phyloP scores from a whole-genome alignment of 2,113 vertebrate species.

The Maccullochella peelii region DNA sequence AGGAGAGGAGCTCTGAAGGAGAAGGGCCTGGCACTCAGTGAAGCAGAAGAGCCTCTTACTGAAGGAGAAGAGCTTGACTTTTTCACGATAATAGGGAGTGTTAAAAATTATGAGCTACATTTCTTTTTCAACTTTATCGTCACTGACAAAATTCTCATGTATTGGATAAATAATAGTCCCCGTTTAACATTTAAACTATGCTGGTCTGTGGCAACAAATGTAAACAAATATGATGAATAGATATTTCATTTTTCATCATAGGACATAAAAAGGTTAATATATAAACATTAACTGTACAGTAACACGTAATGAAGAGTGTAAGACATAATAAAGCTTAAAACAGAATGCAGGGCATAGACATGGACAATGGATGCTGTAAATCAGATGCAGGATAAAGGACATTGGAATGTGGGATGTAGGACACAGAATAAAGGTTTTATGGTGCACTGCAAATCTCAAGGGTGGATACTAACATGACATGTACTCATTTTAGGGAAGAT shows the following conservation, averaged over 20 bases:
- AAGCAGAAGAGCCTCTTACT: slow-evolving; percentile 57
- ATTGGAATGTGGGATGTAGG: background rate
- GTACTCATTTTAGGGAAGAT: background rate
- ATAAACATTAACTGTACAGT: background rate
- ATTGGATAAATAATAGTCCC: background rate
- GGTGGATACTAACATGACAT: background rate
- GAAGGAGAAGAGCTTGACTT: slow-evolving; percentile 38
- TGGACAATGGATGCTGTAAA: no score
- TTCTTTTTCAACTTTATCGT: background rate
- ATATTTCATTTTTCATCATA: background rate
- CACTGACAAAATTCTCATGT: background rate
- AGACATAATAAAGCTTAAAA: background rate
- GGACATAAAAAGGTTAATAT: background rate
- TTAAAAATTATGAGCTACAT: slow-evolving; percentile 1
- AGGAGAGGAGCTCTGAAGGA: slow-evolving; percentile 52
- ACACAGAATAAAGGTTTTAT: background rate
- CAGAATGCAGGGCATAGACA: background rate
- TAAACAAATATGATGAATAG: no score
- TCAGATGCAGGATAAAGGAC: background rate
- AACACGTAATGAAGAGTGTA: background rate
- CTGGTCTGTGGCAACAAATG: background rate
- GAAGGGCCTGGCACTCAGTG: slow-evolving; percentile 49
- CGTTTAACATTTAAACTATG: background rate
- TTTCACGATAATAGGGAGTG: slow-evolving; percentile 28
- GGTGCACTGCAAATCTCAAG: background rate